These are phyloP conservation scores for Triplophysa rosa DNA, from an alignment of 2,113 vertebrate species.

Conservation along the genomic window DNA sequence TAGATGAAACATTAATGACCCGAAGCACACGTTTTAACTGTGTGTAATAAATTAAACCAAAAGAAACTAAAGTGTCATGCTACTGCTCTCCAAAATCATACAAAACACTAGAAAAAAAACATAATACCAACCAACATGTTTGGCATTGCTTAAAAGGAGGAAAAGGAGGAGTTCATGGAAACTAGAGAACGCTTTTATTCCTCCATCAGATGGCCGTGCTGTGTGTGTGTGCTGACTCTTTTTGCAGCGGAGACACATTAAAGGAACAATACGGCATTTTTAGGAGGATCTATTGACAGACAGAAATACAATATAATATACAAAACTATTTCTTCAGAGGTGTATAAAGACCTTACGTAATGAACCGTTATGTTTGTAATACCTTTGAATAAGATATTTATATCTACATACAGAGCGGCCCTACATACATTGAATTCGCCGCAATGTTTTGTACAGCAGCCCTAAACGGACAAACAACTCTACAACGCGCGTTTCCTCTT, in stretches of 20 bases:
- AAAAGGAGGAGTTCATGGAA: background rate
- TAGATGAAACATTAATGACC: constrained; percentile 5
- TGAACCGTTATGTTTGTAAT: too few species aligned
- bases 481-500: too few species aligned
- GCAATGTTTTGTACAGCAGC: too few species aligned
- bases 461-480: too few species aligned
- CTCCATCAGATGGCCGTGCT: background rate
- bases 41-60: constrained; percentile 59
- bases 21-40: background rate
- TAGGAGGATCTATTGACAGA: too few species aligned
- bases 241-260: background rate
- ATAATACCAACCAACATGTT: background rate
- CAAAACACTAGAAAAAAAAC: background rate
- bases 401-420: too few species aligned
- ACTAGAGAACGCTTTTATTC: constrained; percentile 1
- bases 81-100: constrained; percentile 9
- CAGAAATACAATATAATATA: too few species aligned
- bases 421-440: too few species aligned
- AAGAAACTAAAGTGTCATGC: constrained; percentile 55
- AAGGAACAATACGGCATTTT: too few species aligned
- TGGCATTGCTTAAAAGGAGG: background rate
- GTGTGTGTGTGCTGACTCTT: constrained; percentile 8
- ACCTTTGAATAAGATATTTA: too few species aligned
- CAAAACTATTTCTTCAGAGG: too few species aligned
- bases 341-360: too few species aligned